Percentiles rank a stretch among this genome's conserved stretches.
Evolutionary conservation across 2,797 vertebrate genomes (phyloP).

Genomic region (Mus caroli): DNA sequence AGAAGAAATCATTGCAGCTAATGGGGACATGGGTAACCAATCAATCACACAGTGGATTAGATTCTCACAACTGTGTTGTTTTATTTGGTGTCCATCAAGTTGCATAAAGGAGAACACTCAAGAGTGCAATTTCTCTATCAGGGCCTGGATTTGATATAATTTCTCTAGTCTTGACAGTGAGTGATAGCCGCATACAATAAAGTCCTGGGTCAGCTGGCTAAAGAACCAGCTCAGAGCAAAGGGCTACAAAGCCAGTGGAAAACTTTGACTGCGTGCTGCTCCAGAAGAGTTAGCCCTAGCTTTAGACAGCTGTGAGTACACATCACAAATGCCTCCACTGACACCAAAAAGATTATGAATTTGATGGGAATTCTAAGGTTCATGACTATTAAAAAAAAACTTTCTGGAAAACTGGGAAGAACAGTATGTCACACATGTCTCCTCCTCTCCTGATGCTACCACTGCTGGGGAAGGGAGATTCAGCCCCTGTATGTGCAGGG

Average conservation of each 20-base stretch:
- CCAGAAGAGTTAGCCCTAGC: neutral
- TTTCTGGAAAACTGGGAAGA: neutral
- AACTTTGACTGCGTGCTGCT: neutral
- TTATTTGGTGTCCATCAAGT: neutral
- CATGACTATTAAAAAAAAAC: neutral
- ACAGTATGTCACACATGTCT: neutral
- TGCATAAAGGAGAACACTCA: neutral
- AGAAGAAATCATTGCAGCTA: neutral
- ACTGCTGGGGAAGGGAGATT: neutral
- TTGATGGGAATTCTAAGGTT: neutral
- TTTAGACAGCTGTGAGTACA: neutral
- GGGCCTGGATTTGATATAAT: neutral
- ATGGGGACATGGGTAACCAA: neutral
- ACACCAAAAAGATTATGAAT: neutral
- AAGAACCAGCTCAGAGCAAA: neutral
- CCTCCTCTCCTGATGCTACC: neutral
- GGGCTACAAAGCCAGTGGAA: too few species aligned
- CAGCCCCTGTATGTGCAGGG: neutral
- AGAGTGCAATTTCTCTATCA: neutral
- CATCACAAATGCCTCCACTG: neutral
- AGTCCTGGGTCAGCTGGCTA: neutral
- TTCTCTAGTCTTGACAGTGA: conserved; percentile 12
- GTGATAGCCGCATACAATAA: neutral
- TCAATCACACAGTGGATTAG: neutral
- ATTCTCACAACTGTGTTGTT: neutral